phyloP scores from a whole-genome alignment of 1,140 invertebrate genomes.

The Drosophila trapezifrons region DNA sequence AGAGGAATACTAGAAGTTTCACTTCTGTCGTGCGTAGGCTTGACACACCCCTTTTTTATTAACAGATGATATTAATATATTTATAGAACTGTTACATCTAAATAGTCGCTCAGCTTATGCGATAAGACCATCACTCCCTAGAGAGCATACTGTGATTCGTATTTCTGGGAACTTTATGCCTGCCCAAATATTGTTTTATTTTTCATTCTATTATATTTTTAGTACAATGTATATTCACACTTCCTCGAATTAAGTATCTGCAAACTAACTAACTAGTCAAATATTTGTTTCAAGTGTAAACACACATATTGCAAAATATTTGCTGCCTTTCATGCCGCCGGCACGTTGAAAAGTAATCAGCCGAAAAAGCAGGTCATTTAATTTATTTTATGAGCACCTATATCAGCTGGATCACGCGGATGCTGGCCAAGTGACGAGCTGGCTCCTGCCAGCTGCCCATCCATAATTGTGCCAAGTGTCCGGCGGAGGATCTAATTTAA shows the following conservation, averaged over 20 bases:
- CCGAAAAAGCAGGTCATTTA: conserved; percentile 35
- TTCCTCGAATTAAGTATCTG: neutral
- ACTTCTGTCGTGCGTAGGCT: too few species aligned
- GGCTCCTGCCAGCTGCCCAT: conserved; percentile 8
- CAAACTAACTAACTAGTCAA: neutral
- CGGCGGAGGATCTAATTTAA: conserved; percentile 52
- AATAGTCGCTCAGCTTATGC: too few species aligned
- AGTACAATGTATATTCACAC: neutral
- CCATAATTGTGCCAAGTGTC: conserved; percentile 52
- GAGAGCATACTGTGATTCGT: too few species aligned
- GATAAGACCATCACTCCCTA: too few species aligned
- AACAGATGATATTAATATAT: too few species aligned
- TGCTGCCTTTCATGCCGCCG: neutral
- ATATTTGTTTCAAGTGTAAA: conserved; percentile 14
- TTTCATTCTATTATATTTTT: too few species aligned
- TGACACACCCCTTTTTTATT: too few species aligned
- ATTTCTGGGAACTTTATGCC: too few species aligned
- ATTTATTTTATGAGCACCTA: conserved; percentile 39
- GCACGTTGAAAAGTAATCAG: conserved; percentile 48
- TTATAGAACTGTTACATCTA: too few species aligned
- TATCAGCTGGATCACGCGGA: conserved; percentile 11
- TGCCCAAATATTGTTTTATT: too few species aligned
- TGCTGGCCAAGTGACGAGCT: conserved; percentile 14
- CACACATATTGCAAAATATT: conserved; percentile 32
- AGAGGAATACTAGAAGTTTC: too few species aligned